A percentile compares a stretch with the other conserved stretches of the same genome.
Evolutionary conservation across 2,797 vertebrate species (phyloP).

Genomic region (Sebastes steindachneri): DNA sequence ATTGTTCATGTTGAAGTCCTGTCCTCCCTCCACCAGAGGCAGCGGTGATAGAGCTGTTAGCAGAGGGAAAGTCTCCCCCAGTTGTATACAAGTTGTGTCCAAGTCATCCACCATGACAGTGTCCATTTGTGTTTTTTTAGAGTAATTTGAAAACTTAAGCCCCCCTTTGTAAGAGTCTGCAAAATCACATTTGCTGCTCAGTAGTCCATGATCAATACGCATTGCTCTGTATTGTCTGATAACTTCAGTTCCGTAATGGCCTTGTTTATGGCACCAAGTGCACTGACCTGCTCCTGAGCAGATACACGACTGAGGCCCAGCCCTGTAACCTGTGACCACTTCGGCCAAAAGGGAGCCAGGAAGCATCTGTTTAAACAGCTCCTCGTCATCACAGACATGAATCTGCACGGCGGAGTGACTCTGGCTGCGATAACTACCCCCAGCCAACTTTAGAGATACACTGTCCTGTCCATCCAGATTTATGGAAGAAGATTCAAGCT

Average conservation of each 20-base stretch:
- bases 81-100: constrained; percentile 27
- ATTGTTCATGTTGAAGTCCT: constrained; percentile 57
- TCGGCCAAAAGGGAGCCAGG: constrained; percentile 48
- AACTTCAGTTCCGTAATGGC: background rate
- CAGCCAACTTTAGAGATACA: constrained; percentile 22
- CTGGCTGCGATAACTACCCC: constrained; percentile 73
- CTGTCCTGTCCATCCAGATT: constrained; percentile 55
- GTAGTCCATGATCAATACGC: constrained; percentile 21
- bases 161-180: constrained; percentile 23
- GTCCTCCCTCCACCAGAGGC: constrained; percentile 29
- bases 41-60: constrained; percentile 55
- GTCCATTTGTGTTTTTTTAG: constrained; percentile 49
- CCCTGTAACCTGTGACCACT: constrained; percentile 72
- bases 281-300: constrained; percentile 77
- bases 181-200: constrained; percentile 10
- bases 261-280: constrained; percentile 74
- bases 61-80: constrained; percentile 59
- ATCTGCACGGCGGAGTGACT: constrained; percentile 39
- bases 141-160: constrained; percentile 37
- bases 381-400: constrained; percentile 8
- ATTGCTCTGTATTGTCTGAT: constrained; percentile 36
- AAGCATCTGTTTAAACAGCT: constrained; percentile 36
- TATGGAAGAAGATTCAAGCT: constrained; percentile 42
- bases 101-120: constrained; percentile 40
- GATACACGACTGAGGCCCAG: constrained; percentile 65